phyloP scores from a whole-genome alignment of 2,797 vertebrate genomes.

The Hydrophis major region DNA sequence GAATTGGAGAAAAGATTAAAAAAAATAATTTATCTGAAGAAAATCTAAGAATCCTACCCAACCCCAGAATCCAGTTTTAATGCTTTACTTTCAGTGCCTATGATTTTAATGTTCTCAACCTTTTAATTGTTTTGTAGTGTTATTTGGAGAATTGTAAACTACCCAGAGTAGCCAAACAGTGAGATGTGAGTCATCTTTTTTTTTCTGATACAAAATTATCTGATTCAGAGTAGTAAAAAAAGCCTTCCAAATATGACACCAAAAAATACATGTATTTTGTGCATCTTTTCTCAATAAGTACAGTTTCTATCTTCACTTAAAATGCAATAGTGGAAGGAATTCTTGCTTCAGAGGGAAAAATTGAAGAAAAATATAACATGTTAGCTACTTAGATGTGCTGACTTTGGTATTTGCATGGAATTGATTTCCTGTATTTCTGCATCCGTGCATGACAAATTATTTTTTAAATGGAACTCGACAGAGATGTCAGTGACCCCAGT shows the following conservation, averaged over 20 bases:
- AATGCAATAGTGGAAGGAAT: conserved; percentile 4
- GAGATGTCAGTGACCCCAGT: conserved; percentile 58
- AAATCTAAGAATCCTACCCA: neutral
- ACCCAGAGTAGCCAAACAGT: neutral
- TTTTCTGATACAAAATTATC: neutral
- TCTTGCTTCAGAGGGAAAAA: conserved; percentile 5
- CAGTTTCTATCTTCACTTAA: neutral
- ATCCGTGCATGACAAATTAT: conserved; percentile 58
- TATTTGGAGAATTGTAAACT: neutral
- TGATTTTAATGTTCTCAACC: neutral
- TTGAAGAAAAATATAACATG: conserved; percentile 21
- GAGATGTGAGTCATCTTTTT: neutral
- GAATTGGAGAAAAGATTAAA: neutral
- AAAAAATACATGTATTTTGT: neutral
- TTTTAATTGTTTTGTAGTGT: neutral
- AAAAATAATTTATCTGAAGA: neutral
- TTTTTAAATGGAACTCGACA: conserved; percentile 54
- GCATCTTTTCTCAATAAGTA: neutral
- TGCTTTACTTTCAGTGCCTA: neutral
- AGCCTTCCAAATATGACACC: neutral
- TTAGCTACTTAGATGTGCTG: conserved; percentile 26
- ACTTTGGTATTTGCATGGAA: conserved; percentile 42
- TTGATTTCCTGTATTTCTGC: conserved; percentile 63
- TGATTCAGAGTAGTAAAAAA: neutral
- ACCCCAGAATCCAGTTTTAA: neutral